Base-by-base conservation (phyloP, 2,797 vertebrate species). In the Eptatretus atami region DNA sequence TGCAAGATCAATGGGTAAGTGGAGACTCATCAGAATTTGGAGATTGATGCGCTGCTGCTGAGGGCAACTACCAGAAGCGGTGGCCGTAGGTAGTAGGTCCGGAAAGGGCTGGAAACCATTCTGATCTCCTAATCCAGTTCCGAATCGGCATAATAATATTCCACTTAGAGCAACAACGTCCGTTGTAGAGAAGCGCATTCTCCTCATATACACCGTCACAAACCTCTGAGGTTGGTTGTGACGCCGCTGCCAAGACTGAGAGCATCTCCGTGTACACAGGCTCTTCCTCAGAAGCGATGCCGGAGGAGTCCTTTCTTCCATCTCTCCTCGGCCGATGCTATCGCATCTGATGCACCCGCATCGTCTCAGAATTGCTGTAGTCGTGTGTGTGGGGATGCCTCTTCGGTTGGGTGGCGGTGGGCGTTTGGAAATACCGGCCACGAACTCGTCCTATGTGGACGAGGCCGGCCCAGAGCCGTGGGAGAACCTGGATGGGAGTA, bases 201-300 rank as follows among this genome's bases (percentile, higher is more conserved):
- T 98, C 92, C 73, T 98, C 92, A 1, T 98, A 98, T 67, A 98
- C 90, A 0, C 87, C 82, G 75, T 98, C 92, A 0, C 82, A 82
- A 63, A 82, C 85, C 71, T 95, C 86, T n/a, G n/a, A n/a, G 10
- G 57, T 61, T 25, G 57, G 57, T 44, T 44, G 31, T 8, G 31
- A 44, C 31, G 6, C 31, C 31, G 31, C 31, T 25, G 11, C 11
- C n/a, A 25, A n/a, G 57, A 61, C 57, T 10, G 15, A 61, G 9
- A 92, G 85, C 92, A 98, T 98, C 78, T 98, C 92, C 63, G 95
- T 96, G 74, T 98, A 98, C 72, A 98, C 84, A 1, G 92, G 90
- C 68, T 98, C 90, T 63, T 94, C 87, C 66, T 86, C 82, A n/a
- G 57, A 61, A n/a, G 57, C 10, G 57, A 61, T n/a, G 57, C 10